Base-by-base conservation (phyloP, 2,797 vertebrate genomes). In the Percopsis omiscomaycus region DNA sequence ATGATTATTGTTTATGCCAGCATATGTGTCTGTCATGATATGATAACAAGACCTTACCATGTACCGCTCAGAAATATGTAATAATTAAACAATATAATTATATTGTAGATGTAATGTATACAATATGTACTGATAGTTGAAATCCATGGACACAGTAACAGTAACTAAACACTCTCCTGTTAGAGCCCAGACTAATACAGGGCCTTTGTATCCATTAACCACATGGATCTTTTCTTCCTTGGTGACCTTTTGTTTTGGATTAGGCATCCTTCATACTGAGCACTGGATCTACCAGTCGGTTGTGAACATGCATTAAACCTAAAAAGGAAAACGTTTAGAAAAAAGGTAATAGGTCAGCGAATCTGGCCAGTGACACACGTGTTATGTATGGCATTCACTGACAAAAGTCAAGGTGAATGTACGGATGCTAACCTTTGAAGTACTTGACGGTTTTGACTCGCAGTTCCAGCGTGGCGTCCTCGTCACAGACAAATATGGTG, bases 271-370 rank as follows among this genome's bases (percentile, higher is more conserved):
- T 84, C 0, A 85, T 84, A 67, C 78, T 88, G 81, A 93, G 92
- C 28, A 96, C 79, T 5, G 92, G 96, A 55, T 98, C 95, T 86
- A 98, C 96, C 49, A 98, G 89, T 80, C 94, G 95, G 80, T 97
- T 98, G 84, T 98, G 96, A 70, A 98, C 94, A 53, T 95, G 91
- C 94, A 97, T 95, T 85, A 98, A 89, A 72, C 96, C 96, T 98
- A 71, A 50, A 50, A 52, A 56, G 50, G 63, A 47, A 74, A 44
- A 37, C 8, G 37, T 37, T 37, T 0, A 11, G 59, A n/a, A 54
- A 4, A 2, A 14, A 12, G 3, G 15, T 32, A 48, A 8, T 14
- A 59, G 14, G 16, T 42, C 10, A n/a, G 15, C 54, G 3, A 49
- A n/a, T 49, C 4, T 5, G 14, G 14, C n/a, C 47, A n/a, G 22